A percentile compares a stretch with the other conserved stretches of the same genome.
Conservation (phyloP, 2,888 invertebrate genomes). For the Perizoma affinitatum region DNA sequence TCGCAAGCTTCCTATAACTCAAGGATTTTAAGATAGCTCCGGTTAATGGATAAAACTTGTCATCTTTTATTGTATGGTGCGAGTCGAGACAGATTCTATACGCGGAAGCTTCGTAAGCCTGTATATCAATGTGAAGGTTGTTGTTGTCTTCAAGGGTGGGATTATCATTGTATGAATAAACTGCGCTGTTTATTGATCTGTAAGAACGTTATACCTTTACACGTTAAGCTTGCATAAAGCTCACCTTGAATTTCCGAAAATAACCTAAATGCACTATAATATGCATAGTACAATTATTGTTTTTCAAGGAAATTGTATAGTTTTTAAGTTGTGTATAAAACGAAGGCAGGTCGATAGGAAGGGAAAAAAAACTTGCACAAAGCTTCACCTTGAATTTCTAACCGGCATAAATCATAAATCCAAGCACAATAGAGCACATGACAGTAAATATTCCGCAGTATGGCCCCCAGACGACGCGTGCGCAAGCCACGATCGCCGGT, state of each 20-base stretch:
- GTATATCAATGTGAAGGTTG: constrained; percentile 58
- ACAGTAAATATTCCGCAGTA: constrained; percentile 69
- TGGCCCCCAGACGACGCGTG: constrained; percentile 74
- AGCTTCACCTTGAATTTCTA: constrained; percentile 66
- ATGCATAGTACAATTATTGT: not conserved
- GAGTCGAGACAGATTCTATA: constrained; percentile 42
- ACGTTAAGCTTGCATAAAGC: constrained; percentile 1
- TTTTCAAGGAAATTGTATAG: too few relatives aligned
- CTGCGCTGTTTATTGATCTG: constrained; percentile 42
- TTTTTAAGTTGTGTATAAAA: constrained; percentile 6
- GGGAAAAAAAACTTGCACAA: constrained; percentile 31
- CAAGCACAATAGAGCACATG: constrained; percentile 71
- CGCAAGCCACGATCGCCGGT: constrained; percentile 68
- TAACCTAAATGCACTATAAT: constrained; percentile 7
- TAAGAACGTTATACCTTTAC: constrained; percentile 17
- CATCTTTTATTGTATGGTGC: constrained; percentile 50
- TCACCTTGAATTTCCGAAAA: constrained; percentile 13
- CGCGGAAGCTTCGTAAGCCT: constrained; percentile 55
- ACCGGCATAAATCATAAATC: constrained; percentile 73
- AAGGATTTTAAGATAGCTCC: constrained; percentile 36
- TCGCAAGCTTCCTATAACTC: constrained; percentile 50
- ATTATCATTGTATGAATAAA: constrained; percentile 57
- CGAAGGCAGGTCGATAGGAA: constrained; percentile 5
- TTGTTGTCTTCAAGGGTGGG: constrained; percentile 63
- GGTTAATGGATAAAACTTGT: constrained; percentile 39